These are phyloP conservation scores for Myiozetetes cayanensis DNA, from an alignment of 2,113 vertebrate genomes.

Conservation along the genomic window DNA sequence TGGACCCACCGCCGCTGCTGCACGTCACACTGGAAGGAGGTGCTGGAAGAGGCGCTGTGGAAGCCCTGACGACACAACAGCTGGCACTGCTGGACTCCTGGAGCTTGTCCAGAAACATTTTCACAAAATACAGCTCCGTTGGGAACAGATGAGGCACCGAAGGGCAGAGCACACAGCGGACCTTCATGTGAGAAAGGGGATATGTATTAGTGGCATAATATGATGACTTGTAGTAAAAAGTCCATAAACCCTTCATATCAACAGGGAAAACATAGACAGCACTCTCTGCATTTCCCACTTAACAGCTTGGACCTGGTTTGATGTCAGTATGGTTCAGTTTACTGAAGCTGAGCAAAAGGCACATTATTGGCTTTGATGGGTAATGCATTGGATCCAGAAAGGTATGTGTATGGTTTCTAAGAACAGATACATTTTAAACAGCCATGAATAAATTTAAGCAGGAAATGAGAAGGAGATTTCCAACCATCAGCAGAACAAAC, in stretches of 20 bases:
- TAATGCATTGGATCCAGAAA: neutral
- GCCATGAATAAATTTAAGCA: neutral
- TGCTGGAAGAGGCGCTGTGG: conserved; percentile 51
- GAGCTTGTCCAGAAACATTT: neutral
- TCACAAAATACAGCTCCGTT: conserved; percentile 78
- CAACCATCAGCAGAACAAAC: neutral
- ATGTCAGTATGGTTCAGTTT: neutral
- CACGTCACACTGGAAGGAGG: conserved; percentile 68
- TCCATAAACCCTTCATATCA: neutral
- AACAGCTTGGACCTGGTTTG: neutral
- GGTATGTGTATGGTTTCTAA: neutral
- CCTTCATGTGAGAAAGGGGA: conserved; percentile 55
- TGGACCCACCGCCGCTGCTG: conserved; percentile 65
- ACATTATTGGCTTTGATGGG: neutral
- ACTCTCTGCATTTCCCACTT: neutral
- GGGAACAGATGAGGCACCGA: conserved; percentile 34
- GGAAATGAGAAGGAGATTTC: neutral
- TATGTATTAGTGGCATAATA: neutral
- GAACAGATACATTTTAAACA: neutral
- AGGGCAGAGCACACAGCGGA: conserved; percentile 74
- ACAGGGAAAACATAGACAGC: neutral
- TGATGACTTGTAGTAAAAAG: neutral
- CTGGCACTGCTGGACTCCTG: conserved; percentile 70
- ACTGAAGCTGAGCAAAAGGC: neutral
- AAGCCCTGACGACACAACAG: conserved; percentile 80